Base-by-base conservation (phyloP, 2,113 vertebrate species). In the Sebastes fasciatus region DNA sequence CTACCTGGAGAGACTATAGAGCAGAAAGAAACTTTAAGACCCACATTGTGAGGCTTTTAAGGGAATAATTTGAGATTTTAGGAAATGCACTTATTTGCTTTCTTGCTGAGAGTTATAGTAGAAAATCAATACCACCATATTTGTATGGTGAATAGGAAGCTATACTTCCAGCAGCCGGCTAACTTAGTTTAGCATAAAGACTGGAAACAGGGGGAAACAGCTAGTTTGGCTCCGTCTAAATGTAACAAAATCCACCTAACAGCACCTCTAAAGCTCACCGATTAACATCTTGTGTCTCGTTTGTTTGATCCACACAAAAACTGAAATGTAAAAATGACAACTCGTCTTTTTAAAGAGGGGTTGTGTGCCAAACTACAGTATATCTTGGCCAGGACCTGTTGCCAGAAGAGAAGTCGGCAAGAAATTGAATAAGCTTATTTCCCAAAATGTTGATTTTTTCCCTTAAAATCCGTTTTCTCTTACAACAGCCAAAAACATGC, bases 1-100 rank as follows among this genome's bases (percentile, higher is more conserved):
- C 67, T 79, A 77, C 70, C 65, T 55, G 81, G 21, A 70, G 21
- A 46, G 42, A 79, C 23, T 8, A 49, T 8, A 49, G 62, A 69
- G 6, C 14, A 67, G n/a, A 75, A 17, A 52, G 9, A 60, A 49
- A 81, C 10, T 46, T 54, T 13, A 61, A 78, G 68, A 67, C 10
- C 14, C 54, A 21, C 17, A 58, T 42, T 71, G 52, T 75, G 26
- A 74, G 48, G 26, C 26, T 71, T 34, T 34, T 49, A 11, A 42
- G 43, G 62, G 63, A 48, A 58, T 61, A n/a, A 4, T 54, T 78
- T 9, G 21, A 34, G 40, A 84, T 73, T 83, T 74, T 34, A 1
- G 17, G 4, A 40, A 74, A 60, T 4, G 8, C 5, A 45, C 10
- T 2, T 34, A 1, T 55, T 69, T 2, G 1, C 11, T 40, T n/a